These are phyloP conservation scores for Grus americana DNA, from an alignment of 2,113 vertebrate genomes.

Conservation along the genomic window DNA sequence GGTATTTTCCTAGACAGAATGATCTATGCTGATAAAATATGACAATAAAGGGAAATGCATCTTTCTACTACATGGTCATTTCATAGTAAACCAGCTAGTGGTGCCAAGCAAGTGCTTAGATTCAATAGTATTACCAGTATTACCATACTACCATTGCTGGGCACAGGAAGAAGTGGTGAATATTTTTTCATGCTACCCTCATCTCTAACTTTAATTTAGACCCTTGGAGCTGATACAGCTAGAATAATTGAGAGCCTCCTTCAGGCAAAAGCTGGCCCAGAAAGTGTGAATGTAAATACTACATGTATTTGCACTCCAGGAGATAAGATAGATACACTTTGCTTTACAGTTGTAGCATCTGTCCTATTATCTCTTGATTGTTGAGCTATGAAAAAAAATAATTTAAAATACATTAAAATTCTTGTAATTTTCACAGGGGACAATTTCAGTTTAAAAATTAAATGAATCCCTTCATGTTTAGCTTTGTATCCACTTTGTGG, in stretches of 20 bases:
- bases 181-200: not conserved
- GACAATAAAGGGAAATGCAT: not conserved
- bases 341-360: not conserved
- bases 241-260: not conserved
- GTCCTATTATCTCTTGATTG: not conserved
- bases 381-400: not conserved
- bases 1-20: not conserved
- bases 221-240: not conserved
- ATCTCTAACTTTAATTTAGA: not conserved
- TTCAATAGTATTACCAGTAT: not conserved
- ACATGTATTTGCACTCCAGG: not conserved
- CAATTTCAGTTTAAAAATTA: not conserved
- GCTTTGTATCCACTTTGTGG: not conserved
- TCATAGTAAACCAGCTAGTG: not conserved
- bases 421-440: not conserved
- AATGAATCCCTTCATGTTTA: not conserved
- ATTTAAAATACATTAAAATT: not conserved
- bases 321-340: not conserved
- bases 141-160: not conserved
- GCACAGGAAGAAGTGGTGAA: not conserved
- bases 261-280: not conserved
- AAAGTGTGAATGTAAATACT: not conserved
- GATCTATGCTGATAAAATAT: not conserved
- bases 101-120: not conserved
- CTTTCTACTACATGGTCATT: not conserved